A percentile compares a stretch with the other conserved stretches of the same genome.
Evolutionary conservation across 2,888 invertebrate genomes (phyloP).

Genomic region (Colostygia pectinataria): DNA sequence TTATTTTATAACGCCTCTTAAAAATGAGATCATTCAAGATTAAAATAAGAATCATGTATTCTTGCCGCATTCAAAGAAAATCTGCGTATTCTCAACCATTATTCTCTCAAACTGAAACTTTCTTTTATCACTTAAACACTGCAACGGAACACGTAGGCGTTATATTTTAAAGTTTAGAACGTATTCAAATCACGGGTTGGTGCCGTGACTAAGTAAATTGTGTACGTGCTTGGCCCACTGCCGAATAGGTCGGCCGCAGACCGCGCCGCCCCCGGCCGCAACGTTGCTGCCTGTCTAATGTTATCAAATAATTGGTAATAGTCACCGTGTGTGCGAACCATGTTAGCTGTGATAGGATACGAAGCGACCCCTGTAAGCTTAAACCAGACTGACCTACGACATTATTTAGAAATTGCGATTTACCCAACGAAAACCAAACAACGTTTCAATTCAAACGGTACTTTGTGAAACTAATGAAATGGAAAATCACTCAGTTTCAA

Average conservation of each 20-base stretch:
- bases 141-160: slow-evolving; percentile 15
- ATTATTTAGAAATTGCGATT: background rate
- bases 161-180: slow-evolving; percentile 56
- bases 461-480: too few relatives aligned
- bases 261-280: slow-evolving; percentile 18
- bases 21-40: too few relatives aligned
- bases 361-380: slow-evolving; percentile 2
- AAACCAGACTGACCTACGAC: background rate
- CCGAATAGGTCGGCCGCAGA: slow-evolving; percentile 68
- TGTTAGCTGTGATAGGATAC: slow-evolving; percentile 3
- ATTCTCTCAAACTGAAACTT: slow-evolving; percentile 10
- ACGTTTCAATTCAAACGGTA: too few relatives aligned
- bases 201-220: slow-evolving; percentile 75
- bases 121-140: slow-evolving; percentile 20
- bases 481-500: too few relatives aligned
- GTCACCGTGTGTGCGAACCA: slow-evolving; percentile 2
- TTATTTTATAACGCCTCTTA: too few relatives aligned
- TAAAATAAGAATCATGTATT: too few relatives aligned
- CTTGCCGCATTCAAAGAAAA: too few relatives aligned
- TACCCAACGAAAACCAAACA: too few relatives aligned
- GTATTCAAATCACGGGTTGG: slow-evolving; percentile 72
- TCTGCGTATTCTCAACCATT: background rate
- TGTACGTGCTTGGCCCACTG: slow-evolving; percentile 77
- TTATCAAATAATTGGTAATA: slow-evolving; percentile 29
- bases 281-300: slow-evolving; percentile 15